phyloP scores from a whole-genome alignment of 2,113 vertebrate species.

The Miniopterus natalensis region DNA sequence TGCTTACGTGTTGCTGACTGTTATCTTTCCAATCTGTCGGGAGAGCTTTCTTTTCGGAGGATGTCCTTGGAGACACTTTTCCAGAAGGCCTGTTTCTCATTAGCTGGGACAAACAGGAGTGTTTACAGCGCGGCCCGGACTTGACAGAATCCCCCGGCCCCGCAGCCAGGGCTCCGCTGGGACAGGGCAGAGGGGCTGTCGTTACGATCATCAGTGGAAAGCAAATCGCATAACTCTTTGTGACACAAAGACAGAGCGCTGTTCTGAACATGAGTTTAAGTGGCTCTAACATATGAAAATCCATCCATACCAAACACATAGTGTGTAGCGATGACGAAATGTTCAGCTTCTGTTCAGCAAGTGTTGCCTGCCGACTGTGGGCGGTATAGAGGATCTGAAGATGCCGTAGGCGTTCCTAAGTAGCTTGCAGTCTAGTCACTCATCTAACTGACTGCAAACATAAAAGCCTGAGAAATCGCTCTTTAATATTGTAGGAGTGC shows the following conservation, averaged over 20 bases:
- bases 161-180: constrained; percentile 1
- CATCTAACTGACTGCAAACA: neutral
- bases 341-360: constrained; percentile 9
- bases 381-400: neutral
- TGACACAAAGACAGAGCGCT: neutral
- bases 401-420: neutral
- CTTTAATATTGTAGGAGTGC: neutral
- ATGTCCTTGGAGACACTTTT: constrained; percentile 68
- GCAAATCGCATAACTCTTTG: neutral
- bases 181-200: constrained; percentile 26
- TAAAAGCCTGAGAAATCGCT: neutral
- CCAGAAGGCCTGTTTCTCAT: constrained; percentile 80
- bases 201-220: constrained; percentile 33
- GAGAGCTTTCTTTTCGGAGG: constrained; percentile 62
- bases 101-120: constrained; percentile 79
- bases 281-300: constrained; percentile 14
- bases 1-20: constrained; percentile 30
- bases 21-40: constrained; percentile 63
- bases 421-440: neutral
- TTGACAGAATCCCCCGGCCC: constrained; percentile 60
- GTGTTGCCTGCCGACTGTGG: neutral
- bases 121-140: constrained; percentile 75
- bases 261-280: constrained; percentile 34
- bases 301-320: neutral
- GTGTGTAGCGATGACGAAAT: neutral